These are phyloP conservation scores for Calephelis nemesis DNA, from an alignment of 1,140 invertebrate genomes.

Conservation along the genomic window DNA sequence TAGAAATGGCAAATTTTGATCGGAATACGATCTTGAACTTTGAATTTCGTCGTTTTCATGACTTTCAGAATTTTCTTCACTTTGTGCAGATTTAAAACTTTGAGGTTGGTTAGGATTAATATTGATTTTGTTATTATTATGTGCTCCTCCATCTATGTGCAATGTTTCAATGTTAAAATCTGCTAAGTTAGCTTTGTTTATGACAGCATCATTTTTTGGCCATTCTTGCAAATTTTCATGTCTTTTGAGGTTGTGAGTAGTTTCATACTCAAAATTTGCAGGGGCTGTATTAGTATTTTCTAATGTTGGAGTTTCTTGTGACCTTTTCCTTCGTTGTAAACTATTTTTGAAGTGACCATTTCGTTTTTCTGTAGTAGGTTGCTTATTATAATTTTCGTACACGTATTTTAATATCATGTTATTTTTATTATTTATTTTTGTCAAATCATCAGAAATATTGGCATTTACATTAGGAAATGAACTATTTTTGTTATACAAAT, in stretches of 20 bases:
- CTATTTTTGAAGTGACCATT: constrained; percentile 53
- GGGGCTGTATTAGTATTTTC: constrained; percentile 27
- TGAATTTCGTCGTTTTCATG: constrained; percentile 26
- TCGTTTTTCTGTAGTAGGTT: constrained; percentile 38
- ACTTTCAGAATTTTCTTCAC: constrained; percentile 17
- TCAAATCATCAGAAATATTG: neutral
- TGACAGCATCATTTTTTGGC: constrained; percentile 30
- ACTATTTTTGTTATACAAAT: constrained; percentile 1
- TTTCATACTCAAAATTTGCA: constrained; percentile 47
- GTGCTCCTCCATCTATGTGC: constrained; percentile 20
- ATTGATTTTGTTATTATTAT: constrained; percentile 10
- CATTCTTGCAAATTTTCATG: constrained; percentile 34
- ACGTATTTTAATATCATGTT: constrained; percentile 48
- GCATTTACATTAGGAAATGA: neutral
- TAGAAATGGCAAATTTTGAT: constrained; percentile 10
- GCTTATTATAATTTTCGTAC: constrained; percentile 42
- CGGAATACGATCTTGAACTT: constrained; percentile 5
- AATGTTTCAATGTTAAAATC: constrained; percentile 63
- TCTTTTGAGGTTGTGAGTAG: constrained; percentile 33
- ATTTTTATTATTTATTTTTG: neutral
- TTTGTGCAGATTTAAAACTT: constrained; percentile 3
- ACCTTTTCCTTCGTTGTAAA: constrained; percentile 50
- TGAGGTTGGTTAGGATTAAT: neutral
- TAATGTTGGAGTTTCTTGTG: constrained; percentile 11
- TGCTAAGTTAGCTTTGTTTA: constrained; percentile 49